Base-by-base conservation (phyloP, 2,113 vertebrate genomes). In the Myxocyprinus asiaticus region DNA sequence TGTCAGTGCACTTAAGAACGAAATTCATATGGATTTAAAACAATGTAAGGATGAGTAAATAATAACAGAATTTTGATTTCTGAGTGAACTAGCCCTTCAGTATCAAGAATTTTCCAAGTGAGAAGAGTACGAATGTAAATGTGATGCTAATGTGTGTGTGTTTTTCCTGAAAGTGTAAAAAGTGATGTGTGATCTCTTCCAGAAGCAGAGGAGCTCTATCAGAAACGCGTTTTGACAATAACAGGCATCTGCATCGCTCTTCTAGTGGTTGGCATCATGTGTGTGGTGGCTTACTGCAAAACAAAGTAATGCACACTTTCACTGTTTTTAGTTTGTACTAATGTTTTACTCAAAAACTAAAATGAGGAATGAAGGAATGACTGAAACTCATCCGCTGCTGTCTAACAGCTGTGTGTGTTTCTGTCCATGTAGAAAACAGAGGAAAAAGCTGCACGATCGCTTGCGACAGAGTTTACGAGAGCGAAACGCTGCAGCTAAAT, bases 211-310 rank as follows among this genome's bases (percentile, higher is more conserved):
- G 98, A 99, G 93, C 94, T 99, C 87, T 99, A 99, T 94, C 97
- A 99, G 96, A 99, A 99, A 95, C 95, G 97, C 68, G 95, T 98
- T 88, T 92, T 99, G 92, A 99, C 98, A 89, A 99, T 99, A 91
- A 94, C 96, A 82, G 98, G 98, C 91, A 99, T 99, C 95, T 99
- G 98, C 94, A 98, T 99, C 92, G 98, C 98, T 22, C 96, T 99
- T 87, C 95, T 99, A 79, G 97, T 99, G 78, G 98, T 99, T 85
- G 98, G 98, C 93, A 97, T 99, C 95, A 97, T 99, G 97, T 99
- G 98, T 96, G 97, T 99, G 92, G 97, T 98, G 92, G 98, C 96
- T 93, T 99, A 99, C 96, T 99, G 97, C 97, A 98, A 98, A 95
- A 99, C 98, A 91, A 99, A 99, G 98, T 99, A 98, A 98, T 94